A percentile compares a stretch with the other conserved stretches of the same genome.
Conservation (phyloP, 2,113 vertebrate species). For the Chloebia gouldiae region DNA sequence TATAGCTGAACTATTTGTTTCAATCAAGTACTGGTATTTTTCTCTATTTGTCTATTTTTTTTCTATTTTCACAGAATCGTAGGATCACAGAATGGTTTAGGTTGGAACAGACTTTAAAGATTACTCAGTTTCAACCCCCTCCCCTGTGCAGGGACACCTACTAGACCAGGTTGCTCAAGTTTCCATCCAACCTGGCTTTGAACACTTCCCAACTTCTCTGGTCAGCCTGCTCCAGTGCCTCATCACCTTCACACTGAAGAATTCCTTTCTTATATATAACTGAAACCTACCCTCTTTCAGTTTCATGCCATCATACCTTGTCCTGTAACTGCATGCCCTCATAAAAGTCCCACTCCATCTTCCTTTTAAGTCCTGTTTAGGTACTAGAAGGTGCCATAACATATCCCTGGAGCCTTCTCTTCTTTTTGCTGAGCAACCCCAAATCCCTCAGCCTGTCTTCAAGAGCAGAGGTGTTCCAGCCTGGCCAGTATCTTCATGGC, state of each 20-base stretch:
- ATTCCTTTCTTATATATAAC: neutral
- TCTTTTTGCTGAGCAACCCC: neutral
- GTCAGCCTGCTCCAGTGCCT: neutral
- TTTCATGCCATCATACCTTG: neutral
- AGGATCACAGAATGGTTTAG: neutral
- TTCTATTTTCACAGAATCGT: neutral
- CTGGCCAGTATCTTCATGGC: accelerated
- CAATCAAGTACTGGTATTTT: neutral
- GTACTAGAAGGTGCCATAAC: neutral
- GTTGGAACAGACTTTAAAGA: neutral
- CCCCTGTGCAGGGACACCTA: no score
- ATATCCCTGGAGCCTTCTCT: neutral
- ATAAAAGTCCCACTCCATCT: neutral
- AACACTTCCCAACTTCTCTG: neutral
- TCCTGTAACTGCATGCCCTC: neutral
- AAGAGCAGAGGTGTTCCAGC: neutral
- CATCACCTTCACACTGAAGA: neutral
- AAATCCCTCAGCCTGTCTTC: neutral
- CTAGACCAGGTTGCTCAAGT: neutral
- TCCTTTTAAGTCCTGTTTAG: neutral
- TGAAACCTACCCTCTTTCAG: neutral
- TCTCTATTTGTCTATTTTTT: accelerated
- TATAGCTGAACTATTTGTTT: neutral
- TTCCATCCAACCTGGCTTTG: neutral
- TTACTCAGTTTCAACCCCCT: neutral